Percentiles rank a stretch among this genome's conserved stretches.
Conservation (phyloP, 2,797 vertebrate genomes). For the Scleropages formosus region DNA sequence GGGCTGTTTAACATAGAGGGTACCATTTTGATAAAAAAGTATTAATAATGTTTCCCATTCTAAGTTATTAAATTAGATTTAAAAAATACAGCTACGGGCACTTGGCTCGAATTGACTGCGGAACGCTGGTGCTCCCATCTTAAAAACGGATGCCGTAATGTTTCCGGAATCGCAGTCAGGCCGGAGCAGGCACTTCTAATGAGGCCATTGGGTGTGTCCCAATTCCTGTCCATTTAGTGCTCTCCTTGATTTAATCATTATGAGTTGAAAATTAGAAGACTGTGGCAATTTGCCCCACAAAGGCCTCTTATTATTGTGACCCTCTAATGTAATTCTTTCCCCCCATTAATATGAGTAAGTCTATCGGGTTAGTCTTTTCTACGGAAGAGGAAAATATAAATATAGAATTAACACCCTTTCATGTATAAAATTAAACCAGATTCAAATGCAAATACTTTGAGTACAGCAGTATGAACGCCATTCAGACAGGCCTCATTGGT, state of each 20-base stretch:
- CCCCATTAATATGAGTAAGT: constrained; percentile 65
- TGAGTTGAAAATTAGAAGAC: constrained; percentile 61
- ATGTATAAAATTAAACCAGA: constrained; percentile 65
- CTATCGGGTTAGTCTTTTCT: constrained; percentile 65
- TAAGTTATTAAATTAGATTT: constrained; percentile 99
- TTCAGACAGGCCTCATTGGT: constrained; percentile 52
- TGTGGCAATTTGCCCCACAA: constrained; percentile 50
- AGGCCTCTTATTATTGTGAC: constrained; percentile 57
- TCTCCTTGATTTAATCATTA: constrained; percentile 72
- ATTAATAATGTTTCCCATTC: constrained; percentile 99
- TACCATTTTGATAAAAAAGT: constrained; percentile 90
- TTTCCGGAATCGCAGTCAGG: constrained; percentile 59
- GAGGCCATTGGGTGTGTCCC: constrained; percentile 57
- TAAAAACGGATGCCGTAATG: constrained; percentile 62
- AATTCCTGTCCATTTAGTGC: constrained; percentile 66
- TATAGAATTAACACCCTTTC: constrained; percentile 63
- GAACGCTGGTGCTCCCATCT: constrained; percentile 89
- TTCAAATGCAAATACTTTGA: constrained; percentile 59
- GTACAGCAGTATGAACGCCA: constrained; percentile 51
- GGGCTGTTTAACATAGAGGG: constrained; percentile 98
- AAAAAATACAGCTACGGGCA: constrained; percentile 96
- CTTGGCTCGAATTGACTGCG: constrained; percentile 96
- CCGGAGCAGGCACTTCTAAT: constrained; percentile 62
- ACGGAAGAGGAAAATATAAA: constrained; percentile 58
- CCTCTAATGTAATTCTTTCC: constrained; percentile 59